Conservation (phyloP, 2,888 invertebrate species). For the Sarcophaga subvicina region DNA sequence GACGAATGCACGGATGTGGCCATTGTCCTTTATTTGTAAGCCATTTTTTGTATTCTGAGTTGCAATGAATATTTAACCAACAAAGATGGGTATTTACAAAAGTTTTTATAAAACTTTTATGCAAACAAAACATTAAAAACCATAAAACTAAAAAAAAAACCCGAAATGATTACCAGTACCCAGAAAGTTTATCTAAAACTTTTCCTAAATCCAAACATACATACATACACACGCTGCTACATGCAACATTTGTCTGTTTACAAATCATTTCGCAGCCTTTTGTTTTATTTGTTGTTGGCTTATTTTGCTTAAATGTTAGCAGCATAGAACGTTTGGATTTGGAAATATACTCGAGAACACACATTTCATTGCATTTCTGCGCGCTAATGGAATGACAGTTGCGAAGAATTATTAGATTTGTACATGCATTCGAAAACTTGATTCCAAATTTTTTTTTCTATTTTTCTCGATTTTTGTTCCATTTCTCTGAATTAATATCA, state of each 20-base stretch:
- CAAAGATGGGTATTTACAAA: conserved; percentile 17
- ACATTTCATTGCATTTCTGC: conserved; percentile 66
- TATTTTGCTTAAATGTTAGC: not conserved
- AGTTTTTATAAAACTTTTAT: conserved; percentile 45
- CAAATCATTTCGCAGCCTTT: not conserved
- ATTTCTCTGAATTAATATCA: conserved; percentile 59
- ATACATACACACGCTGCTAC: not conserved
- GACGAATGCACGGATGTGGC: conserved; percentile 68
- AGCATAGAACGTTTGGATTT: not conserved
- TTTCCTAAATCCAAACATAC: not conserved
- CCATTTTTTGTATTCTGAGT: not conserved
- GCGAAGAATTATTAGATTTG: conserved; percentile 74
- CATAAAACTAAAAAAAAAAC: not conserved
- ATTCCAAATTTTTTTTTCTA: conserved; percentile 5
- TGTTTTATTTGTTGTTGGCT: not conserved
- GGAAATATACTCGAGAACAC: conserved; percentile 45
- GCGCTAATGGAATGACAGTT: conserved; percentile 73
- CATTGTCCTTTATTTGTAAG: conserved; percentile 42
- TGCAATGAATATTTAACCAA: not conserved
- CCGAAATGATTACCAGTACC: conserved; percentile 30
- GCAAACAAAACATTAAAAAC: not conserved
- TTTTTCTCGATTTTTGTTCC: conserved; percentile 12
- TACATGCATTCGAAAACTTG: conserved; percentile 70
- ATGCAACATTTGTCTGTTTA: conserved; percentile 1
- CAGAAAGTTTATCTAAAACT: conserved; percentile 37